Evolutionary conservation across 2,113 vertebrate species (phyloP).

Genomic region (Ploceus nigricollis): DNA sequence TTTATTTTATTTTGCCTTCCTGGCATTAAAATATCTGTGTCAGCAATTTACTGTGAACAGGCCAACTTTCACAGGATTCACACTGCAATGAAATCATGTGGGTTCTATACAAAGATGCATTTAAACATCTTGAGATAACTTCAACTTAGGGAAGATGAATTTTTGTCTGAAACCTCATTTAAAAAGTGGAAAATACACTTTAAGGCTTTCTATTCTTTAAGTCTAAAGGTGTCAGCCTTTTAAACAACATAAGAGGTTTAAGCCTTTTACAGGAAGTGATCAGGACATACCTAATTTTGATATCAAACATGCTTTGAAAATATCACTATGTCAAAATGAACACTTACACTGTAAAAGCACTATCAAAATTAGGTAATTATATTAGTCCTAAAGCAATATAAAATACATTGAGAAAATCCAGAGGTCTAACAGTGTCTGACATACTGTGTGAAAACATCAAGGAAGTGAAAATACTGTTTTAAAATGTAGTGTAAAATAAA

Average conservation of each 20-base stretch:
- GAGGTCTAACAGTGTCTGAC: background rate
- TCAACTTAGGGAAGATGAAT: background rate
- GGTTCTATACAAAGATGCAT: background rate
- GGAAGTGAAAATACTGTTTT: background rate
- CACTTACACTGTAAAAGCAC: background rate
- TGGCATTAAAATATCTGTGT: background rate
- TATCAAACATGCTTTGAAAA: background rate
- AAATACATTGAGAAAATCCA: background rate
- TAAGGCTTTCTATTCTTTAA: background rate
- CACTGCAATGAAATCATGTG: background rate
- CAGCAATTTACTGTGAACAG: background rate
- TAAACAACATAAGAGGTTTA: background rate
- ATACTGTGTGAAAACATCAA: background rate
- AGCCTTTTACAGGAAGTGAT: background rate
- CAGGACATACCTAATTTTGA: background rate
- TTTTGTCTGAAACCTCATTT: background rate
- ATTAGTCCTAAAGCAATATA: background rate
- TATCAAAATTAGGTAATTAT: background rate
- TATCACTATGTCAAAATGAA: background rate
- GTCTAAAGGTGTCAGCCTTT: background rate
- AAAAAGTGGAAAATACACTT: background rate
- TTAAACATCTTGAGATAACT: background rate
- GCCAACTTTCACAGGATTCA: background rate
- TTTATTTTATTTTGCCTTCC: background rate
- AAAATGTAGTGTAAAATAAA: background rate